Evolutionary conservation across 1,140 invertebrate genomes (phyloP).

Genomic region (Aphidius ervi): DNA sequence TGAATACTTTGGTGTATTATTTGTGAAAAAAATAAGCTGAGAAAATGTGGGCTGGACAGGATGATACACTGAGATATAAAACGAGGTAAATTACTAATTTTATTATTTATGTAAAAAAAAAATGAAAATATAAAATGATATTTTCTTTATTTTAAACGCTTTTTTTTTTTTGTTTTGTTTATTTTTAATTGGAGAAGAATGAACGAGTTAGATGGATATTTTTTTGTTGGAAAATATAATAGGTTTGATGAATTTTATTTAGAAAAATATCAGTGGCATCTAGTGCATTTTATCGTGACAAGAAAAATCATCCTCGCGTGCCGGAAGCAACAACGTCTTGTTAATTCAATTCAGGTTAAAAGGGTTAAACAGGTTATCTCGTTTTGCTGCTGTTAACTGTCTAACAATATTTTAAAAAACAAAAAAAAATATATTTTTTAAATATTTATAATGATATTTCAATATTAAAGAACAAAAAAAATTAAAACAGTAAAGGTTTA

Average conservation of each 20-base stretch:
- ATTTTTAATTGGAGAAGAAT: no score
- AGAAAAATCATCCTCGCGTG: constrained; percentile 16
- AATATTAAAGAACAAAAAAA: no score
- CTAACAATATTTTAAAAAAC: not conserved
- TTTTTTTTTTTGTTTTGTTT: not conserved
- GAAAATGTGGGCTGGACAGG: constrained; percentile 46
- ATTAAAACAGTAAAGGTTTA: no score
- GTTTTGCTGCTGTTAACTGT: constrained; percentile 19
- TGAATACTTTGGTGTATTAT: not conserved
- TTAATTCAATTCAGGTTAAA: constrained; percentile 20
- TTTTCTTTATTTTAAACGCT: not conserved
- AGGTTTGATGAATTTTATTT: not conserved
- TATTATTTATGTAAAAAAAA: not conserved
- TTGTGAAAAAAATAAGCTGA: not conserved
- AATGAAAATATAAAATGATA: not conserved
- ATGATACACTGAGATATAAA: constrained; percentile 45
- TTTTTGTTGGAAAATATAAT: not conserved
- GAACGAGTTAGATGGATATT: no score
- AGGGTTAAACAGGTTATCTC: constrained; percentile 25
- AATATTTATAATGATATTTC: no score
- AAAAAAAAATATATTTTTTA: no score
- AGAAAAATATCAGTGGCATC: constrained; percentile 20
- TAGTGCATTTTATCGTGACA: constrained; percentile 16
- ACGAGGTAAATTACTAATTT: constrained; percentile 34
- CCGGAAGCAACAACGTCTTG: constrained; percentile 18